A percentile compares a stretch with the other conserved stretches of the same genome.
Evolutionary conservation across 2,113 vertebrate genomes (phyloP).

Genomic region (Calidris pygmaea): DNA sequence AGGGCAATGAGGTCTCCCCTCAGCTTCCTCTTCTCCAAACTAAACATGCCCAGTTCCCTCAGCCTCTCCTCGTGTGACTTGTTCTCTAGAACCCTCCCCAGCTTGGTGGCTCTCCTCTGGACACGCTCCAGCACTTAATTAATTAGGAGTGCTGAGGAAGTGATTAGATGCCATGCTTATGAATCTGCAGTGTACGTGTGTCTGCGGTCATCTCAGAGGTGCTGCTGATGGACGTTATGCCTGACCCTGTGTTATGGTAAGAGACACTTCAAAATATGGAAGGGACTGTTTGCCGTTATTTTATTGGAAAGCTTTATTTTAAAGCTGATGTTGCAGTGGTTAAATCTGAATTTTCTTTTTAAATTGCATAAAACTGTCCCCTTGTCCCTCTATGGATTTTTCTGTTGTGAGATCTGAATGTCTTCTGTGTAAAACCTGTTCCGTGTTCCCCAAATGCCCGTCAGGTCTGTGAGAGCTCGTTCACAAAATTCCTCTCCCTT

Average conservation of each 20-base stretch:
- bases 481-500: neutral
- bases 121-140: too few relatives aligned
- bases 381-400: neutral
- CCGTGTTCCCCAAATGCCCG: neutral
- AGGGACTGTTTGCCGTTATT: neutral
- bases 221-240: neutral
- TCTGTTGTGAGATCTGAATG: neutral
- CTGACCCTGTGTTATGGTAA: neutral
- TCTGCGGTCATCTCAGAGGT: neutral
- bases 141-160: accelerated
- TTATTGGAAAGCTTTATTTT: neutral
- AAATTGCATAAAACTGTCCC: neutral
- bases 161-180: neutral
- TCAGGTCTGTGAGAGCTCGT: neutral
- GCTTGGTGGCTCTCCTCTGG: too few relatives aligned
- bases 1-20: too few relatives aligned
- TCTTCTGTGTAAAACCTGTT: neutral
- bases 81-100: too few relatives aligned
- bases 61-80: too few relatives aligned
- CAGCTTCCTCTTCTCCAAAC: too few relatives aligned
- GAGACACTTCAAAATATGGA: neutral
- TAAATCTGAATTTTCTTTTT: neutral
- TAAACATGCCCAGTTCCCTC: too few relatives aligned
- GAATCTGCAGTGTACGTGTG: neutral
- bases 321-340: neutral